phyloP scores from a whole-genome alignment of 2,888 invertebrate species.

The Diaprepes abbreviatus region DNA sequence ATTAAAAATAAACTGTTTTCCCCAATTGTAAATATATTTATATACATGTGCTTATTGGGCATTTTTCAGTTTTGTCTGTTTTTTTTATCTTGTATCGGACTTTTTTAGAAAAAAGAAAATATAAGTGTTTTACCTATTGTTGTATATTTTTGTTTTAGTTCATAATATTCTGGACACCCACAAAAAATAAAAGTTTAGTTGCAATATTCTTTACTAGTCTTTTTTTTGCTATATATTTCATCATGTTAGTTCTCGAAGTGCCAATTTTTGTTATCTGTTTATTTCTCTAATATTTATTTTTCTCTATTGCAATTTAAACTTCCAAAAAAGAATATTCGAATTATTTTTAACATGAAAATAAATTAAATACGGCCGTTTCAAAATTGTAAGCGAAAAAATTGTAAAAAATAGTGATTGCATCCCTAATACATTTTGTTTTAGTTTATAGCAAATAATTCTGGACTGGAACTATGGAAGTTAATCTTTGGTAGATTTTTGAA shows the following conservation, averaged over 20 bases:
- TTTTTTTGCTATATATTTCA: conserved; percentile 3
- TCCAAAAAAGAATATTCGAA: neutral
- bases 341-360: neutral
- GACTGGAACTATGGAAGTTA: too few relatives aligned
- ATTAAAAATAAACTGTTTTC: conserved; percentile 55
- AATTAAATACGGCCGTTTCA: too few relatives aligned
- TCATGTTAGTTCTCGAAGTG: neutral
- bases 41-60: conserved; percentile 57
- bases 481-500: too few relatives aligned
- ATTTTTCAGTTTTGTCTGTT: conserved; percentile 56
- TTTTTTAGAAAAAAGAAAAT: conserved; percentile 51
- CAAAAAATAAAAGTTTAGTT: conserved; percentile 35
- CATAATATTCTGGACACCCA: conserved; percentile 52
- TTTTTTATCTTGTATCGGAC: conserved; percentile 50
- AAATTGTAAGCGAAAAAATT: too few relatives aligned
- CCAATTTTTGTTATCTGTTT: conserved; percentile 7
- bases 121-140: conserved; percentile 55
- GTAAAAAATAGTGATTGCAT: too few relatives aligned
- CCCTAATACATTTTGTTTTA: too few relatives aligned
- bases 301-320: conserved; percentile 8
- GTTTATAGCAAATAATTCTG: too few relatives aligned
- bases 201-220: conserved; percentile 46
- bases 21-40: conserved; percentile 59
- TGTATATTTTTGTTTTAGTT: conserved; percentile 59
- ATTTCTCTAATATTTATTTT: neutral